phyloP scores from a whole-genome alignment of 2,113 vertebrate species.

The Galeopterus variegatus region DNA sequence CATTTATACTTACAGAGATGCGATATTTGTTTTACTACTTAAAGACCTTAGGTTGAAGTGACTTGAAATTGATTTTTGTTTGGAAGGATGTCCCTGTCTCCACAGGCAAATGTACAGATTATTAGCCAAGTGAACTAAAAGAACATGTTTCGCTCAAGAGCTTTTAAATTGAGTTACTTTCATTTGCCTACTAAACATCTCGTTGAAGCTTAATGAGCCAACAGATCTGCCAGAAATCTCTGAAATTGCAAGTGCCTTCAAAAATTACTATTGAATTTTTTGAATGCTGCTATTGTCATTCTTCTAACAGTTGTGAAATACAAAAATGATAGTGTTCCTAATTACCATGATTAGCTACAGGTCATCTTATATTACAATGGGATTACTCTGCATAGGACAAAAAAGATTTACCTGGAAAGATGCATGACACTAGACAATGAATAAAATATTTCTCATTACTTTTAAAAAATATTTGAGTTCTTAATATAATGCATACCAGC shows the following conservation, averaged over 20 bases:
- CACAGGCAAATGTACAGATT: neutral
- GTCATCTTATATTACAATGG: neutral
- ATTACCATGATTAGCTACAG: neutral
- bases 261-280: conserved; percentile 80
- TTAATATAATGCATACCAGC: neutral
- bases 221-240: conserved; percentile 82
- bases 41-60: conserved; percentile 59
- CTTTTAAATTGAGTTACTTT: conserved; percentile 85
- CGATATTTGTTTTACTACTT: conserved; percentile 49
- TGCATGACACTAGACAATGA: neutral
- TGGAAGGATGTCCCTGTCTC: conserved; percentile 55
- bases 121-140: conserved; percentile 80
- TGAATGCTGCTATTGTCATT: conserved; percentile 76
- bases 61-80: conserved; percentile 62
- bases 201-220: conserved; percentile 87
- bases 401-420: neutral
- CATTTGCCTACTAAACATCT: conserved; percentile 85
- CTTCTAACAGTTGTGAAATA: conserved; percentile 71
- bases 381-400: neutral
- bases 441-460: neutral
- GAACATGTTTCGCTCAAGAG: conserved; percentile 83
- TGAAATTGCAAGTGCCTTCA: conserved; percentile 82
- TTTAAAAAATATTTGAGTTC: neutral
- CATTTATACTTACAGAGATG: conserved; percentile 42
- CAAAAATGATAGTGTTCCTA: neutral